Percentiles rank a stretch among this genome's conserved stretches.
These are phyloP conservation scores for Drosophila greeni DNA, from an alignment of 2,888 invertebrate genomes.

Conservation along the genomic window DNA sequence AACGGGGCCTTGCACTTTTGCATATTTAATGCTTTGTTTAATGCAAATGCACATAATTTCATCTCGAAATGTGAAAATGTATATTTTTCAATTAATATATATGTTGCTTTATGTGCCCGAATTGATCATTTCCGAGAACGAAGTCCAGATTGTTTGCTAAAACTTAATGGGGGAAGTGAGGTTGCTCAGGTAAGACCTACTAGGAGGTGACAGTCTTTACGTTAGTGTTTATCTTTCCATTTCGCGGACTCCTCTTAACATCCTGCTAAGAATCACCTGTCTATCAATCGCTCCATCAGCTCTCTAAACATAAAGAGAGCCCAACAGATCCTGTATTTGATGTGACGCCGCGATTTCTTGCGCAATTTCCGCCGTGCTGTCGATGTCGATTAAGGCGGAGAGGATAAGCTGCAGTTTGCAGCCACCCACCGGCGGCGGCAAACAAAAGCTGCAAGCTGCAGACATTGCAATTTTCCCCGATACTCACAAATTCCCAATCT, in stretches of 20 bases:
- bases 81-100: conserved; percentile 74
- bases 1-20: conserved; percentile 64
- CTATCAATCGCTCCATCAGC: conserved; percentile 6
- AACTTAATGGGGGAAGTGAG: background rate
- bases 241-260: background rate
- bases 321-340: conserved; percentile 15
- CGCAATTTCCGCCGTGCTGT: conserved; percentile 64
- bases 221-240: background rate
- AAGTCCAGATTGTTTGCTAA: conserved; percentile 4
- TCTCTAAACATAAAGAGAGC: conserved; percentile 22
- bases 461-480: conserved; percentile 67
- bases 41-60: conserved; percentile 75
- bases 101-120: conserved; percentile 69
- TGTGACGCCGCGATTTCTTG: conserved; percentile 60
- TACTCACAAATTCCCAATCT: conserved; percentile 7
- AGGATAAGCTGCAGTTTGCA: conserved; percentile 44
- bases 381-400: conserved; percentile 64
- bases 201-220: background rate
- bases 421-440: conserved; percentile 32
- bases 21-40: conserved; percentile 75
- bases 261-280: background rate
- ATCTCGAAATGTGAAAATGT: conserved; percentile 68
- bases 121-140: conserved; percentile 58
- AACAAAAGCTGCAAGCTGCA: conserved; percentile 72
- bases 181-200: background rate